Conservation (phyloP, 1,140 invertebrate genomes). For the Bathynomus jamesi region DNA sequence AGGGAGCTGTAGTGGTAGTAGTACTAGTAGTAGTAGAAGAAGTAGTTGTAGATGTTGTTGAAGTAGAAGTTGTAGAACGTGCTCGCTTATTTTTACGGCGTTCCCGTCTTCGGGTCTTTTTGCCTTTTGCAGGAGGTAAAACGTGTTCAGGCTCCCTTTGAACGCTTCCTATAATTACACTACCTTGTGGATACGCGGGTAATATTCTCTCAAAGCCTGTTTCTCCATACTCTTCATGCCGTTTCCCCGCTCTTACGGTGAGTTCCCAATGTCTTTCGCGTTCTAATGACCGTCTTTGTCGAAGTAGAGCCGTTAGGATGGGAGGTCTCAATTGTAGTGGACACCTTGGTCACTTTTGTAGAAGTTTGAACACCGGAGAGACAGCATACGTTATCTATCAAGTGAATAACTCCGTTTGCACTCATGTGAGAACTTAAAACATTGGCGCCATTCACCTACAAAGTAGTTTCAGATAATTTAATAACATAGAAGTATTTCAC, state of each 20-base stretch:
- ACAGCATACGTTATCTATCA: conserved; percentile 48
- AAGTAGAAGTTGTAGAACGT: neutral
- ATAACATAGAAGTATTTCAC: too few species aligned
- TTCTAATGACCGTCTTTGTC: neutral
- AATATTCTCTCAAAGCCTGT: conserved; percentile 6
- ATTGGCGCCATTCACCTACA: conserved; percentile 44
- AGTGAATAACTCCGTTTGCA: conserved; percentile 53
- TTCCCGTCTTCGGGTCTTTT: conserved; percentile 10
- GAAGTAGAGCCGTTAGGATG: conserved; percentile 13
- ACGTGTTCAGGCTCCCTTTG: conserved; percentile 7
- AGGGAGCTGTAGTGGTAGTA: neutral
- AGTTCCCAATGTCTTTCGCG: conserved; percentile 10
- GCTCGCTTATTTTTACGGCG: conserved; percentile 6
- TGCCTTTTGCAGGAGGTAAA: conserved; percentile 11
- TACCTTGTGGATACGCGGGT: conserved; percentile 26
- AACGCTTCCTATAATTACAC: conserved; percentile 6
- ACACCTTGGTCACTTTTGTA: neutral
- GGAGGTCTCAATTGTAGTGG: neutral
- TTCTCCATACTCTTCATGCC: conserved; percentile 17
- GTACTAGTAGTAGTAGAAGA: neutral
- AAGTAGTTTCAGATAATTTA: too few species aligned
- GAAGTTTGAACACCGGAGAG: conserved; percentile 29
- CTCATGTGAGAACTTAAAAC: conserved; percentile 48
- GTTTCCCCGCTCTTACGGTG: conserved; percentile 27
- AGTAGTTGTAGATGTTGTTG: neutral